Base-by-base conservation (phyloP, 2,113 vertebrate genomes). In the Tinamus guttatus region DNA sequence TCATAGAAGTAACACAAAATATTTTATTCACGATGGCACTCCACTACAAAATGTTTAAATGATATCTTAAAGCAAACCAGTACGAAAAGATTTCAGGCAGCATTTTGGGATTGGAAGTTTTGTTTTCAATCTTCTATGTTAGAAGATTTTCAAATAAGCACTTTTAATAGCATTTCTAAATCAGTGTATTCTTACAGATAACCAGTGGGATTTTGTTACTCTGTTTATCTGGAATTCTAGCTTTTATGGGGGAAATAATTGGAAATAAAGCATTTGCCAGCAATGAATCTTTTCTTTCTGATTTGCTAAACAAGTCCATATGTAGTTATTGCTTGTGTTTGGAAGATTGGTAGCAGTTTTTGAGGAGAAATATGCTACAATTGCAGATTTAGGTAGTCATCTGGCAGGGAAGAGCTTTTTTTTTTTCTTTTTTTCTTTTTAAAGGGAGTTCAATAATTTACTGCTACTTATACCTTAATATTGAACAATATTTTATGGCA, bases 281-380 rank as follows among this genome's bases (percentile, higher is more conserved):
- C 51, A 76, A 86, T 87, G 87, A 90, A 63, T 85, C 62, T 83
- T 76, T 81, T 56, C 79, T 56, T 95, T 90, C 76, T 89, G 81
- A 96, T 90, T 95, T 95, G 52, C 56, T 95, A 91, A 95, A 85
- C 75, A 85, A 59, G 62, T 79, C 30, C 90, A 87, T 82, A 92
- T 85, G 95, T 68, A 93, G 76, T 79, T 69, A 90, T 80, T 88
- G 43, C 59, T 83, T 93, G 43, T 62, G 65, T 96, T 88, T 90
- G 63, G 70, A 90, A 93, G 69, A 93, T 3, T 67, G 74, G 93
- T 82, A 93, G 85, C 62, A 90, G 85, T 95, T 97, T 86, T 68
- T 76, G 54, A 87, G 62, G 21, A 90, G 52, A 90, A 92, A 87
- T 87, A 88, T 18, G 18, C 62, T 89, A 75, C 52, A 87, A 45